A percentile compares a stretch with the other conserved stretches of the same genome.
phyloP scores from a whole-genome alignment of 2,888 invertebrate genomes.

The Clunio marinus region DNA sequence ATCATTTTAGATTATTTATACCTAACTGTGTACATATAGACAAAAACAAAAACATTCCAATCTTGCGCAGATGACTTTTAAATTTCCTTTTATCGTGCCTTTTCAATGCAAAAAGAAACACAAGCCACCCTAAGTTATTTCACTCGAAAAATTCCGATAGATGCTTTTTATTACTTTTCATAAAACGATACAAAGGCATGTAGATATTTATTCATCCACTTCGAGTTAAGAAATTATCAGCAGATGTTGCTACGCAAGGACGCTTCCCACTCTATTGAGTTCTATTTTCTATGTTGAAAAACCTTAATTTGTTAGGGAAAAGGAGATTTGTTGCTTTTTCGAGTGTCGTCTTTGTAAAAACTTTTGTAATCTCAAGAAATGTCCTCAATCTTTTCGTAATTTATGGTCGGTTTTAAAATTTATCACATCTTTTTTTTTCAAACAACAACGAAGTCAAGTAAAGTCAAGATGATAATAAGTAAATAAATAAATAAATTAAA shows the following conservation, averaged over 20 bases:
- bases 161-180: not conserved
- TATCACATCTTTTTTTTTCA: slow-evolving; percentile 7
- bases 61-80: slow-evolving; percentile 35
- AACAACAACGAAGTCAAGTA: not conserved
- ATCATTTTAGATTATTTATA: too few species aligned
- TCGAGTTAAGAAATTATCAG: slow-evolving; percentile 24
- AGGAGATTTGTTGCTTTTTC: not conserved
- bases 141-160: not conserved
- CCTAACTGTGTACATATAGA: too few species aligned
- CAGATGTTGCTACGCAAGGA: slow-evolving; percentile 16
- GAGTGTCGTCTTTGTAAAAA: not conserved
- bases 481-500: slow-evolving; percentile 17
- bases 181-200: slow-evolving; percentile 15
- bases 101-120: not conserved
- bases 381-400: slow-evolving; percentile 16
- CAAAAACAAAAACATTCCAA: too few species aligned
- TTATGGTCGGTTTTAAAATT: slow-evolving; percentile 29
- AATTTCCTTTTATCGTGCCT: not conserved
- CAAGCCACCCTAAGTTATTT: not conserved
- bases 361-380: slow-evolving; percentile 13
- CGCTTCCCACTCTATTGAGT: not conserved
- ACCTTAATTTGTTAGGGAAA: slow-evolving; percentile 21
- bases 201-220: too few species aligned
- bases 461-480: not conserved
- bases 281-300: not conserved